Conservation (phyloP, 2,797 vertebrate genomes). For the Oryzias dopingdopingensis region DNA sequence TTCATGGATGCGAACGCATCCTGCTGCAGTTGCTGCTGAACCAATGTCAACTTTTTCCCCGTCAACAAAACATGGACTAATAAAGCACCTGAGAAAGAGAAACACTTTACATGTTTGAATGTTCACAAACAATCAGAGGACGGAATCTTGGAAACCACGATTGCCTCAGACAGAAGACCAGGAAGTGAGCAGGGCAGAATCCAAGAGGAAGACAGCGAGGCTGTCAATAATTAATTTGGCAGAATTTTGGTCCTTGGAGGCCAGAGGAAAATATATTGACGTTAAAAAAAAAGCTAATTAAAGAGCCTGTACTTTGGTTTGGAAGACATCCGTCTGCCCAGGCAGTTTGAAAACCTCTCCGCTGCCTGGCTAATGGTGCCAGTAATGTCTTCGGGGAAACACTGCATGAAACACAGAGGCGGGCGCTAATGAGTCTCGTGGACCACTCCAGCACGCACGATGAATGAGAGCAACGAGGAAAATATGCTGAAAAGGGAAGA, state of each 20-base stretch:
- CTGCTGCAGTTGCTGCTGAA: slow-evolving; percentile 25
- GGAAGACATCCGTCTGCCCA: slow-evolving; percentile 71
- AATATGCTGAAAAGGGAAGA: slow-evolving; percentile 43
- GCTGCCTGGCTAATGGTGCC: slow-evolving; percentile 81
- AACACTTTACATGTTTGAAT: slow-evolving; percentile 6
- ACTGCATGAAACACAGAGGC: slow-evolving; percentile 76
- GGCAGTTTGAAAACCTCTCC: slow-evolving; percentile 81
- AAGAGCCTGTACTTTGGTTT: slow-evolving; percentile 67
- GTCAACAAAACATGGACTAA: slow-evolving; percentile 42
- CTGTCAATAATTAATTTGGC: slow-evolving; percentile 71
- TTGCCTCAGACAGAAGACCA: slow-evolving; percentile 47
- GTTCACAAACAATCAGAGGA: slow-evolving; percentile 25
- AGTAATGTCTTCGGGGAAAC: slow-evolving; percentile 78
- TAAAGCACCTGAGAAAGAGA: slow-evolving; percentile 43
- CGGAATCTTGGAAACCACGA: slow-evolving; percentile 48
- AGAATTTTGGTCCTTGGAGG: slow-evolving; percentile 70
- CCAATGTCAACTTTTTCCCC: slow-evolving; percentile 52
- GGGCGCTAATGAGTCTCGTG: slow-evolving; percentile 84
- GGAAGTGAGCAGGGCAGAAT: slow-evolving; percentile 43
- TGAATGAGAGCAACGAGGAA: slow-evolving; percentile 46
- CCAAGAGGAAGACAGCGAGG: slow-evolving; percentile 59
- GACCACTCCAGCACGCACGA: slow-evolving; percentile 64
- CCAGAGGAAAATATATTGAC: slow-evolving; percentile 73
- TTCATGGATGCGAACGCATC: slow-evolving; percentile 19
- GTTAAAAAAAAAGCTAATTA: slow-evolving; percentile 77